Conservation (phyloP, 2,797 vertebrate genomes). For the Hyperoplus lanceolatus region DNA sequence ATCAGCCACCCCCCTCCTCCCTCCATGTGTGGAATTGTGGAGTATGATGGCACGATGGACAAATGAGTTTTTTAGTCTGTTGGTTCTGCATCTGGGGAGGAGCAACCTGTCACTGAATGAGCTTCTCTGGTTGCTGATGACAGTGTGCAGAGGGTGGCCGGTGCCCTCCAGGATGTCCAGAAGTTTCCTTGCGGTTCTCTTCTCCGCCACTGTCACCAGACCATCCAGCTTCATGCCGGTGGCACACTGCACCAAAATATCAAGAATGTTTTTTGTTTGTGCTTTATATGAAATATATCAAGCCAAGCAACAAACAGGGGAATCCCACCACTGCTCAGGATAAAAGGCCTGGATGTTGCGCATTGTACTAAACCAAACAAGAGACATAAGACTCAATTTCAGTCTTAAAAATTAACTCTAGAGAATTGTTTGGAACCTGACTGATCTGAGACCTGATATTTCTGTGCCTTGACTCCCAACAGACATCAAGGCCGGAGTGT, state of each 20-base stretch:
- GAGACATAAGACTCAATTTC: background rate
- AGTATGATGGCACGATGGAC: too few species aligned
- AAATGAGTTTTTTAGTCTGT: too few species aligned
- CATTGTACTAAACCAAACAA: background rate
- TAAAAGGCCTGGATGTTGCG: constrained; percentile 3
- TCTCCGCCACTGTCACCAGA: too few species aligned
- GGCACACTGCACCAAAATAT: constrained; percentile 7
- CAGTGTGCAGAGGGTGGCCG: too few species aligned
- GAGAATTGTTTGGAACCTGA: background rate
- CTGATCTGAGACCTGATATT: background rate
- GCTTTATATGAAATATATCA: background rate
- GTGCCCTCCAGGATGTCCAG: too few species aligned
- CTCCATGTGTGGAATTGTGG: too few species aligned
- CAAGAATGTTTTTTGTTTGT: background rate
- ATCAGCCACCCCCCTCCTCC: too few species aligned
- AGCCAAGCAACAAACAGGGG: constrained; percentile 8
- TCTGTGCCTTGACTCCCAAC: background rate
- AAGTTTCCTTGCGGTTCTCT: too few species aligned
- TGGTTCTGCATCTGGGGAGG: too few species aligned
- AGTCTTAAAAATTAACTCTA: background rate
- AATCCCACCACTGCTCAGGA: background rate
- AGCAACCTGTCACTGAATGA: too few species aligned
- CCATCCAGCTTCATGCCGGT: too few species aligned
- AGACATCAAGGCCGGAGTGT: background rate
- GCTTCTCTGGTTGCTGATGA: too few species aligned